A percentile compares a stretch with the other conserved stretches of the same genome.
phyloP scores from a whole-genome alignment of 2,888 invertebrate species.

The Ectemnius lituratus region DNA sequence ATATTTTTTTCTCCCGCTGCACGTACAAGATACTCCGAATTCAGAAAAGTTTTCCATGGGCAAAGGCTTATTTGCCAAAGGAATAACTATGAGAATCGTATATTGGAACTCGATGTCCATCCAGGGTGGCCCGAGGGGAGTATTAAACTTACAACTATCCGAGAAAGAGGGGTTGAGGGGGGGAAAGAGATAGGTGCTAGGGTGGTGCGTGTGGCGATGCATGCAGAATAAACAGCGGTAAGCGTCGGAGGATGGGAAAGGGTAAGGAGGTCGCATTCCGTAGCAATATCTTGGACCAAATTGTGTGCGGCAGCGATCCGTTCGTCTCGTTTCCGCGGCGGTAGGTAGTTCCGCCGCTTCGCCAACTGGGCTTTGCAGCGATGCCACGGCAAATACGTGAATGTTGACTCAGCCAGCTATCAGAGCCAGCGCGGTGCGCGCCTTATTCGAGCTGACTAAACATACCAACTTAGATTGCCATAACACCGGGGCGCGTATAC shows the following conservation, averaged over 20 bases:
- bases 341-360: constrained; percentile 31
- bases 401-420: constrained; percentile 72
- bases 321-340: constrained; percentile 28
- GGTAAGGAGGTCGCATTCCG: constrained; percentile 62
- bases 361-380: constrained; percentile 58
- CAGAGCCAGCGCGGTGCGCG: constrained; percentile 62
- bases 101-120: too few relatives aligned
- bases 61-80: too few relatives aligned
- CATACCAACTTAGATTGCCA: constrained; percentile 73
- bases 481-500: constrained; percentile 59
- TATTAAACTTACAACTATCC: too few relatives aligned
- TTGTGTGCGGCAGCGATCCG: constrained; percentile 59
- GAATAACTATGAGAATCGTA: too few relatives aligned
- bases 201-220: constrained; percentile 27
- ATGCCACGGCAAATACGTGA: constrained; percentile 66
- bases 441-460: constrained; percentile 71
- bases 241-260: constrained; percentile 57
- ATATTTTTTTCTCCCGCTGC: too few relatives aligned
- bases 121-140: too few relatives aligned
- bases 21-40: too few relatives aligned
- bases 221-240: constrained; percentile 64
- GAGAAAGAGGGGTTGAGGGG: too few relatives aligned
- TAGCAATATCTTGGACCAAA: constrained; percentile 70
- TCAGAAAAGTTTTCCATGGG: too few relatives aligned
- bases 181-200: too few relatives aligned